A percentile compares a stretch with the other conserved stretches of the same genome.
phyloP scores from a whole-genome alignment of 2,888 invertebrate genomes.

The Lottia gigantea region DNA sequence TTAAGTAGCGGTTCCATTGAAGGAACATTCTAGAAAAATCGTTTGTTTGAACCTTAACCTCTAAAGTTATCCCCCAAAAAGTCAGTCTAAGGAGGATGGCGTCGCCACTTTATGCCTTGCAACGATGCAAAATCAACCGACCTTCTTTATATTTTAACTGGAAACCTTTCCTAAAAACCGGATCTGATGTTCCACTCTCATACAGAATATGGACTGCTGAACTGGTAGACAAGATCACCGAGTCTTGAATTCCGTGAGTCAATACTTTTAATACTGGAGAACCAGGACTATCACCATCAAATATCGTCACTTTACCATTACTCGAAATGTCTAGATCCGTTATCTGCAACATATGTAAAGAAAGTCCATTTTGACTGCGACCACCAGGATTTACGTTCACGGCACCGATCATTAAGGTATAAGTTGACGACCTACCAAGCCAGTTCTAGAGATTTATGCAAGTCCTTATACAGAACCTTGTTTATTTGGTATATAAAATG shows the following conservation, averaged over 20 bases:
- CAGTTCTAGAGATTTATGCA: no score
- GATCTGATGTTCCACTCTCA: conserved; percentile 86
- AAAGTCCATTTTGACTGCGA: no score
- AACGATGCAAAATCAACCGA: conserved; percentile 44
- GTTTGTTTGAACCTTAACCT: no score
- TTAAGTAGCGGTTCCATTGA: no score
- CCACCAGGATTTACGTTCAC: no score
- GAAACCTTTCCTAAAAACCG: conserved; percentile 77
- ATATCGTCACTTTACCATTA: conserved; percentile 84
- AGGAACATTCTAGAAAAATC: no score
- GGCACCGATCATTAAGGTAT: no score
- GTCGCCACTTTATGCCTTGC: no score
- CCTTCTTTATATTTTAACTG: conserved; percentile 85
- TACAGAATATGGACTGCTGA: conserved; percentile 89
- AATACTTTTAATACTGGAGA: conserved; percentile 85
- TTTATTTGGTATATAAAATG: no score
- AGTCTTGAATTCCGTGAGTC: conserved; percentile 72
- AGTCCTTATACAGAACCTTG: no score
- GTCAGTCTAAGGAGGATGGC: no score
- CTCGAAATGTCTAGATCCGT: conserved; percentile 65
- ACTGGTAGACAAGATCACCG: conserved; percentile 90
- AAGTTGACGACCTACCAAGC: no score
- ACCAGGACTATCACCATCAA: conserved; percentile 90
- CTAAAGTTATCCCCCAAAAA: conserved; percentile 4
- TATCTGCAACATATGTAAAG: conserved; percentile 50